phyloP scores from a whole-genome alignment of 1,140 invertebrate species.

The Hestina assimilis region DNA sequence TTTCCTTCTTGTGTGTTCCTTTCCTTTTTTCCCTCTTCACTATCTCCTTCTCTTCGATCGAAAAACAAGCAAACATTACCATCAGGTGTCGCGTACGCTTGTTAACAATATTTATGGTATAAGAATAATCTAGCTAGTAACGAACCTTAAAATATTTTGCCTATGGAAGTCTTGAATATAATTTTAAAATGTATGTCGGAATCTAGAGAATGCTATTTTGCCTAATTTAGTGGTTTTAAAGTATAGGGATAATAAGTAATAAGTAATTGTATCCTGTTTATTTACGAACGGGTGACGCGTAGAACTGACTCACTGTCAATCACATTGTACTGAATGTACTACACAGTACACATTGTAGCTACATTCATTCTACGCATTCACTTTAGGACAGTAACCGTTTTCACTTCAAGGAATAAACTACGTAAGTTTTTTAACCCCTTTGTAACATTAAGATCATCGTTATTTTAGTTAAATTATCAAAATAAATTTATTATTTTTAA shows the following conservation, averaged over 20 bases:
- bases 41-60: too few relatives aligned
- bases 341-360: constrained; percentile 2
- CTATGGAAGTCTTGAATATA: too few relatives aligned
- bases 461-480: too few relatives aligned
- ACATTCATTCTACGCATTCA: constrained; percentile 25
- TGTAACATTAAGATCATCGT: constrained; percentile 34
- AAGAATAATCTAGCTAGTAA: too few relatives aligned
- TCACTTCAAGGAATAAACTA: constrained; percentile 16
- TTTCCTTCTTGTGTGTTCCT: too few relatives aligned
- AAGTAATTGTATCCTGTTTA: constrained; percentile 21
- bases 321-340: constrained; percentile 35
- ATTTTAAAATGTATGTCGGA: not conserved
- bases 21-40: too few relatives aligned
- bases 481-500: not conserved
- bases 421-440: constrained; percentile 21
- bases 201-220: not conserved
- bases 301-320: constrained; percentile 38
- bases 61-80: too few relatives aligned
- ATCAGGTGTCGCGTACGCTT: too few relatives aligned
- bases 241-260: constrained; percentile 9
- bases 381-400: constrained; percentile 19
- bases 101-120: too few relatives aligned
- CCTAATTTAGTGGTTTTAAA: not conserved
- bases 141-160: too few relatives aligned
- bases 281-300: constrained; percentile 28